Percentiles rank a stretch among this genome's conserved stretches.
Conservation (phyloP, 2,113 vertebrate species). For the Scatophagus argus region DNA sequence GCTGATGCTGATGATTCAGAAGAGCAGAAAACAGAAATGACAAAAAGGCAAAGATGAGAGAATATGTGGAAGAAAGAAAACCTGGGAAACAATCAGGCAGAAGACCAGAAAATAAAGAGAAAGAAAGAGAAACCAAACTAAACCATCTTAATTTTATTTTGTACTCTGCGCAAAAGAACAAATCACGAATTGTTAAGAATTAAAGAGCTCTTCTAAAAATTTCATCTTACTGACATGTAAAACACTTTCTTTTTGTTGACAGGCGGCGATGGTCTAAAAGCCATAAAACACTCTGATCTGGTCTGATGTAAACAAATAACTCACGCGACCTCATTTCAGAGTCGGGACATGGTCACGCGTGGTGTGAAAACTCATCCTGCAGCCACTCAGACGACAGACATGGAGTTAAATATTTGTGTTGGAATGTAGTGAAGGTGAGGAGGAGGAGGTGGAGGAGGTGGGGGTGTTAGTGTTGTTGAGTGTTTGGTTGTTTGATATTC, state of each 20-base stretch:
- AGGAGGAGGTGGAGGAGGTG: neutral
- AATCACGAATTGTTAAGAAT: neutral
- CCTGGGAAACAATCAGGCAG: neutral
- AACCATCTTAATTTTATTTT: neutral
- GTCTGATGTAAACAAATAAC: neutral
- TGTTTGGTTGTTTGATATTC: constrained; percentile 43
- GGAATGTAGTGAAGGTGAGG: constrained; percentile 4
- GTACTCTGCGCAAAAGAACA: neutral
- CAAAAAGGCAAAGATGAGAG: too few species aligned
- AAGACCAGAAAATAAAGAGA: neutral
- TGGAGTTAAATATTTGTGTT: neutral
- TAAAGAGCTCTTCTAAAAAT: neutral
- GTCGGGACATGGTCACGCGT: neutral
- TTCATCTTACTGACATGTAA: neutral
- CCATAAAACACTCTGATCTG: neutral
- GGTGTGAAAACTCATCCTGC: neutral
- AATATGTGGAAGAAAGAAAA: neutral
- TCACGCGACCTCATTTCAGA: neutral
- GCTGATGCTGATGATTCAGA: neutral
- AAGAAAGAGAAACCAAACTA: neutral
- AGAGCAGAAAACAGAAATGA: too few species aligned
- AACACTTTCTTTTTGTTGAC: neutral
- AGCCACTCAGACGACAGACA: neutral
- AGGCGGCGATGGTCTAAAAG: neutral
- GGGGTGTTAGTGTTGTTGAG: constrained; percentile 10